phyloP scores from a whole-genome alignment of 2,888 invertebrate genomes.

The Drosophila kokeensis region DNA sequence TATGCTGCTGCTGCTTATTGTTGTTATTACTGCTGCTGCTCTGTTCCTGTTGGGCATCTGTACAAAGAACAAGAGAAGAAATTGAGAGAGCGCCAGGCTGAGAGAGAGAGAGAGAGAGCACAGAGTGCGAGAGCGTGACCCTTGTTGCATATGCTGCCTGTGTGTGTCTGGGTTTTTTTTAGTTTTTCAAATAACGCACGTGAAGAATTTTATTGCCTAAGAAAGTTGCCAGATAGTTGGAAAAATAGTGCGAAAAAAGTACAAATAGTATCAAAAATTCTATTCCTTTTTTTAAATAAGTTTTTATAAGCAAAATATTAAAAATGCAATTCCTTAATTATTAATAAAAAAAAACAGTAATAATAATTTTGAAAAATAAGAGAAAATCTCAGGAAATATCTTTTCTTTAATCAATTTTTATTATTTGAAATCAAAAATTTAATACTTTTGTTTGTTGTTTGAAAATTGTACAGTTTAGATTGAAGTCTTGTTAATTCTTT shows the following conservation, averaged over 20 bases:
- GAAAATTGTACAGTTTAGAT: background rate
- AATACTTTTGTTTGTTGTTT: background rate
- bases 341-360: background rate
- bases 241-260: background rate
- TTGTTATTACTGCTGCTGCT: slow-evolving; percentile 23
- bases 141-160: slow-evolving; percentile 60
- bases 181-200: slow-evolving; percentile 43
- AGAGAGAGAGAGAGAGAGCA: slow-evolving; percentile 15
- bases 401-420: background rate
- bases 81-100: slow-evolving; percentile 1
- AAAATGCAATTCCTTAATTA: background rate
- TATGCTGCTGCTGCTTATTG: slow-evolving; percentile 7
- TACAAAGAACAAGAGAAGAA: slow-evolving; percentile 17
- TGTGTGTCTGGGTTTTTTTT: background rate
- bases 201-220: slow-evolving; percentile 30
- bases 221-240: slow-evolving; percentile 41
- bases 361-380: background rate
- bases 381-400: background rate
- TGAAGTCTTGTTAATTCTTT: background rate
- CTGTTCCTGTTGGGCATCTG: slow-evolving; percentile 44
- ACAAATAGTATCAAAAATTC: background rate
- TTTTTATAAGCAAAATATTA: background rate
- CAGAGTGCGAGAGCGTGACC: slow-evolving; percentile 40
- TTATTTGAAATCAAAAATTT: background rate
- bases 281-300: background rate